Conservation (phyloP, 2,797 vertebrate genomes). For the Cryptoprocta ferox region DNA sequence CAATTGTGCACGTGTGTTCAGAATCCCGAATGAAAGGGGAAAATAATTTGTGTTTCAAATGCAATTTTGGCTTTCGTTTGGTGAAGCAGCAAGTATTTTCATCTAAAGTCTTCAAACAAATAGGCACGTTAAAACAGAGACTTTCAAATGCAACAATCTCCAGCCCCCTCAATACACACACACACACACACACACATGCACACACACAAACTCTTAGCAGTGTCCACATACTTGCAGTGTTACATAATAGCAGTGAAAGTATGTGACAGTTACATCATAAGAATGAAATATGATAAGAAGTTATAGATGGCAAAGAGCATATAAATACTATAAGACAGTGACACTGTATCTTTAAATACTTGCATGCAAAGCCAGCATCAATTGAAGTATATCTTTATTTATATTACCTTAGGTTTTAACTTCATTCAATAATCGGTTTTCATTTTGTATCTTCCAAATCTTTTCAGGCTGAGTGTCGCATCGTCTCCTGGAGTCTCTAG, state of each 20-base stretch:
- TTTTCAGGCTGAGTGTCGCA: conserved; percentile 91
- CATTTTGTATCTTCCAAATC: conserved; percentile 93
- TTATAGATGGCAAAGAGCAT: conserved; percentile 87
- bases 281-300: conserved; percentile 86
- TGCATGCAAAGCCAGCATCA: conserved; percentile 89
- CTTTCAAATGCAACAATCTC: conserved; percentile 83
- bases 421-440: conserved; percentile 92
- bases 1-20: conserved; percentile 88
- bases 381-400: conserved; percentile 89
- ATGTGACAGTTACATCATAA: conserved; percentile 86
- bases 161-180: conserved; percentile 62
- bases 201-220: conserved; percentile 83
- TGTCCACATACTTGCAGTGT: conserved; percentile 85
- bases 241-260: conserved; percentile 88
- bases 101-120: conserved; percentile 79
- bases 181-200: conserved; percentile 69
- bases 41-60: conserved; percentile 84
- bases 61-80: conserved; percentile 81
- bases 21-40: conserved; percentile 86
- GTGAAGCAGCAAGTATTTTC: conserved; percentile 80
- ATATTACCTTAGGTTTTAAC: conserved; percentile 91
- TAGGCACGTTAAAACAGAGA: conserved; percentile 81
- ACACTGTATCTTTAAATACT: conserved; percentile 89
- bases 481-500: conserved; percentile 91
- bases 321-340: conserved; percentile 87